Evolutionary conservation across 2,113 vertebrate genomes (phyloP).

Genomic region (Triplophysa dalaica): DNA sequence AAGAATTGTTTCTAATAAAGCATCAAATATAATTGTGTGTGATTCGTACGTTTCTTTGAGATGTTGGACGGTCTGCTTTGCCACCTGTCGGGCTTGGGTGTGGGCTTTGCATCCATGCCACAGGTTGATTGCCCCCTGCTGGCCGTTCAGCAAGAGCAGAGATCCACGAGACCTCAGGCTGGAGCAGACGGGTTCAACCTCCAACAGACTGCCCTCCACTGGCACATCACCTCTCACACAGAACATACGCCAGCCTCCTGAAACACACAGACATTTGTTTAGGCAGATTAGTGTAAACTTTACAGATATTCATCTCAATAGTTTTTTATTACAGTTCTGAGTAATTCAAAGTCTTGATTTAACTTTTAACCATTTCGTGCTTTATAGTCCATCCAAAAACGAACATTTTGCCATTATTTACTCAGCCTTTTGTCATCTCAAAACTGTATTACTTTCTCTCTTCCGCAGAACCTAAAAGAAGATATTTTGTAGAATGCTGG

Average conservation of each 20-base stretch:
- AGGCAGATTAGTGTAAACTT: neutral
- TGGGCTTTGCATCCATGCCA: conserved; percentile 77
- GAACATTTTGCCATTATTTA: no score
- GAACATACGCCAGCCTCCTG: conserved; percentile 70
- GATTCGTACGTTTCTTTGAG: conserved; percentile 69
- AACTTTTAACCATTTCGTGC: no score
- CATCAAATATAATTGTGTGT: neutral
- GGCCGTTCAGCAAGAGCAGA: conserved; percentile 68
- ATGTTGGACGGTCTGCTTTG: conserved; percentile 65
- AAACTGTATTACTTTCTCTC: no score
- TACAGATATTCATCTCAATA: neutral
- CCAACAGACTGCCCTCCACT: conserved; percentile 70
- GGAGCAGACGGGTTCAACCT: conserved; percentile 69
- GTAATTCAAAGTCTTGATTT: no score
- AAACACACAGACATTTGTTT: neutral
- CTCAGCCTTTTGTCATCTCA: no score
- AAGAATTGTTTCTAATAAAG: no score
- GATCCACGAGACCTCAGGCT: conserved; percentile 75
- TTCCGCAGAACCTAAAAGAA: no score
- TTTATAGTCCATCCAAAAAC: no score
- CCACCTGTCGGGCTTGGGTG: conserved; percentile 64
- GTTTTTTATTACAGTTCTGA: neutral
- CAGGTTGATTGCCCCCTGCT: conserved; percentile 70
- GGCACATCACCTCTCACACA: conserved; percentile 72
- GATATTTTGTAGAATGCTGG: no score